Conservation (phyloP, 2,888 invertebrate genomes). For the Lepas anatifera region DNA sequence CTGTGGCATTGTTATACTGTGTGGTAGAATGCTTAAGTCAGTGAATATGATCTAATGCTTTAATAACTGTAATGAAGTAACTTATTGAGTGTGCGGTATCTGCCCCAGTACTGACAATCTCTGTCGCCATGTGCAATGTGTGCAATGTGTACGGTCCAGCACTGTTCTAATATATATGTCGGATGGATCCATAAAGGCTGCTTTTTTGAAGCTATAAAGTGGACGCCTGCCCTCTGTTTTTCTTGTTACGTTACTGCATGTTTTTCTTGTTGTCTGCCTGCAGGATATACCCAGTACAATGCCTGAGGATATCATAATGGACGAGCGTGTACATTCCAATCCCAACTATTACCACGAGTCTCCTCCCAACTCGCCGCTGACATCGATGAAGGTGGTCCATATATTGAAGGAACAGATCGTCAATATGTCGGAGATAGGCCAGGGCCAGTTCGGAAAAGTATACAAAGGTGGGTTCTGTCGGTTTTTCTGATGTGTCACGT, state of each 20-base stretch:
- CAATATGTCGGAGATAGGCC: conserved; percentile 65
- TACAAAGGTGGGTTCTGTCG: conserved; percentile 53
- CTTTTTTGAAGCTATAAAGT: too few relatives aligned
- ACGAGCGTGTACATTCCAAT: conserved; percentile 30
- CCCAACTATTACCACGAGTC: conserved; percentile 7
- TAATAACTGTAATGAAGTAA: background rate
- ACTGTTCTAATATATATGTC: too few relatives aligned
- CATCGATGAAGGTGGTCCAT: conserved; percentile 41
- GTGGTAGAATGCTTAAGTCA: background rate
- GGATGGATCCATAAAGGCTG: too few relatives aligned
- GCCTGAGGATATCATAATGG: conserved; percentile 30
- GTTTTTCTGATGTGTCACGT: too few relatives aligned
- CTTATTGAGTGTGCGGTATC: background rate
- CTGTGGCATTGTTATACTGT: background rate
- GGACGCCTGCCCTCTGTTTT: too few relatives aligned
- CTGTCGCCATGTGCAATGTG: background rate
- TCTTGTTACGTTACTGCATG: too few relatives aligned
- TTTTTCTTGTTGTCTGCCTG: too few relatives aligned
- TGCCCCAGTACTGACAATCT: background rate
- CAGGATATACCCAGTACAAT: background rate
- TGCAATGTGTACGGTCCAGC: background rate
- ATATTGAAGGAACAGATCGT: conserved; percentile 51
- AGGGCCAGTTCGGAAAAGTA: conserved; percentile 79
- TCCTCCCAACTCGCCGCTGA: conserved; percentile 28
- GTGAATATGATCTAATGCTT: background rate